Percentiles rank a stretch among this genome's conserved stretches.
phyloP scores from a whole-genome alignment of 1,140 invertebrate genomes.

The Trichomalopsis sarcophagae region DNA sequence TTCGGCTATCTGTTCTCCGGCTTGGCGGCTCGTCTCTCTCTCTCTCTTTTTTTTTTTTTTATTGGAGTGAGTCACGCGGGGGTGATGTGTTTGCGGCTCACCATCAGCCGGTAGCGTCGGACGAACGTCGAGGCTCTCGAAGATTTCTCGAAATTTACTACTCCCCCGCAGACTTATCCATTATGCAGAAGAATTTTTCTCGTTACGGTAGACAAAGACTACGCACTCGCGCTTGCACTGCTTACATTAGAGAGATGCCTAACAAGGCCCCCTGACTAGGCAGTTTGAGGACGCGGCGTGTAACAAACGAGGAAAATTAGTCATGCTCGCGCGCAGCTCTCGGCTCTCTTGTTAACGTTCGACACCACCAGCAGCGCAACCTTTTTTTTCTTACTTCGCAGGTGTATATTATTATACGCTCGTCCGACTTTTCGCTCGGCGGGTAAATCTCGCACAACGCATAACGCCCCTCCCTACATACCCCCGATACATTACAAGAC shows the following conservation, averaged over 20 bases:
- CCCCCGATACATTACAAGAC: too few relatives aligned
- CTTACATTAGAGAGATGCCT: not conserved
- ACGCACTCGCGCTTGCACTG: not conserved
- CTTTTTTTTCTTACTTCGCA: not conserved
- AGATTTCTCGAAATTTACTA: not conserved
- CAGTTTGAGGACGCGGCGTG: constrained; percentile 1
- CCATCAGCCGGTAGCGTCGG: too few relatives aligned
- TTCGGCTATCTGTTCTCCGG: constrained; percentile 28
- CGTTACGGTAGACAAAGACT: not conserved
- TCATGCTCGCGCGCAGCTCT: not conserved
- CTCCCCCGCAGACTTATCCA: not conserved
- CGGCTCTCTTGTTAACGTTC: not conserved
- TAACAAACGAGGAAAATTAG: constrained; percentile 25
- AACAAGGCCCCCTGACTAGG: constrained; percentile 29
- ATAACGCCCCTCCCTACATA: too few relatives aligned
- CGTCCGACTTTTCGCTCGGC: too few relatives aligned
- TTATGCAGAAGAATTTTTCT: constrained; percentile 18
- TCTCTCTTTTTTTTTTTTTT: constrained; percentile 27
- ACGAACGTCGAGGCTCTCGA: not conserved
- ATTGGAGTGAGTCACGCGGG: constrained; percentile 42
- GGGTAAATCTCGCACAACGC: too few relatives aligned
- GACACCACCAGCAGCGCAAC: not conserved
- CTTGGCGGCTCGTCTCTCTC: not conserved
- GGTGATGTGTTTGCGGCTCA: not conserved
- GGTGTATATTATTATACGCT: not conserved